Conservation (phyloP, 2,888 invertebrate genomes). For the Hetaerina titia region DNA sequence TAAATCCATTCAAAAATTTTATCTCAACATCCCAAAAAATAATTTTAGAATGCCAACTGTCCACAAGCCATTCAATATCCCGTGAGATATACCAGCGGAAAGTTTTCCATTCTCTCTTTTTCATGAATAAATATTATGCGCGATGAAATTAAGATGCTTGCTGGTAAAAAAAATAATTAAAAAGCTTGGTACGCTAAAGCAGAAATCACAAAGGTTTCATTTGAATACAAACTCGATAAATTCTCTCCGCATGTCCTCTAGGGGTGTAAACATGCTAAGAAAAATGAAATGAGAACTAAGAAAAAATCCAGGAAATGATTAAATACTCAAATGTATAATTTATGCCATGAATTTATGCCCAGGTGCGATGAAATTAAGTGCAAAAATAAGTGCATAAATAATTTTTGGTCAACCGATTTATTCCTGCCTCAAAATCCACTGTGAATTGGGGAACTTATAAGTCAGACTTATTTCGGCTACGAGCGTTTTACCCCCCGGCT, state of each 20-base stretch:
- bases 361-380: neutral
- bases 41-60: no score
- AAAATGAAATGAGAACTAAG: neutral
- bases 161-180: neutral
- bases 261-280: neutral
- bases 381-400: neutral
- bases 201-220: constrained; percentile 1
- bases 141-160: neutral
- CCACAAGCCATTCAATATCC: neutral
- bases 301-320: neutral
- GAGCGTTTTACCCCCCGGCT: no score
- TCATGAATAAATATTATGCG: neutral
- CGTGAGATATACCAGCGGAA: neutral
- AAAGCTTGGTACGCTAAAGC: neutral
- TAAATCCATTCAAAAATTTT: no score
- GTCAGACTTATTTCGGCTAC: no score
- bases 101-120: neutral
- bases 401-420: no score
- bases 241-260: neutral
- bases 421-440: no score
- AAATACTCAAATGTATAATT: neutral
- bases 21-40: no score
- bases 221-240: neutral
- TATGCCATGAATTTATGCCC: neutral
- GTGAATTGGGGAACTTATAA: no score